Base-by-base conservation (phyloP, 2,888 invertebrate species). In the Catocala nupta region DNA sequence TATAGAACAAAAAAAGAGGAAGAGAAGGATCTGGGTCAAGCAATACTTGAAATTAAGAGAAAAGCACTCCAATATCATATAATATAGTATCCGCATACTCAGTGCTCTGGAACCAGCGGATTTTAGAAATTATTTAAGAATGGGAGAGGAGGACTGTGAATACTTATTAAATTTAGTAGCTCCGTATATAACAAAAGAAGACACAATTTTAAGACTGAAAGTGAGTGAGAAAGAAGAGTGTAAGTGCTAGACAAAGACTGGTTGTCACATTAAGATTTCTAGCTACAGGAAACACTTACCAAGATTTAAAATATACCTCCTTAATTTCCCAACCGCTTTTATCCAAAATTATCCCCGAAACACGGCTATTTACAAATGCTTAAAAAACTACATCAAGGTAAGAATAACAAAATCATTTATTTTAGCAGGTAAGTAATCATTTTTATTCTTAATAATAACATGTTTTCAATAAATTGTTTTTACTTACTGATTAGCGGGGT, bases 291-390 rank as follows among this genome's bases (percentile, higher is more conserved):
- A 55, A 48, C 47, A 10, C 25, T 10, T 60, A 60, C 43, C 48
- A 25, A 36, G 60, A 60, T 44, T 25, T 60, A 8, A 55, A 42
- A 44, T 55, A 34, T 42, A 55, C 50, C 36, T 34, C 60, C 2
- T 44, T 50, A 50, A 48, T 55, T 49, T 60, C 60, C 10, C 54
- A 50, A 12, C 60, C 47, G 12, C 48, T 60, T n/a, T 10, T 60
- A 8, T 50, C 55, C 10, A 25, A 56, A 54, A 63, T 58, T 25
- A 58, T 63, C n/a, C 63, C 63, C 7, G 63, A 63, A 54, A 63
- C 63, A 36, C 58, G 10, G 63, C 63, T 49, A 55, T 63, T 33
- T 63, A 63, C 55, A 53, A 54, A 47, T 47, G 47, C 12, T 47
- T 47, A 8, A 47, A 12, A 47, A 9, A 47, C 8, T 47, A 47